A percentile compares a stretch with the other conserved stretches of the same genome.
These are phyloP conservation scores for Cantharis rustica DNA, from an alignment of 2,888 invertebrate genomes.

Conservation along the genomic window DNA sequence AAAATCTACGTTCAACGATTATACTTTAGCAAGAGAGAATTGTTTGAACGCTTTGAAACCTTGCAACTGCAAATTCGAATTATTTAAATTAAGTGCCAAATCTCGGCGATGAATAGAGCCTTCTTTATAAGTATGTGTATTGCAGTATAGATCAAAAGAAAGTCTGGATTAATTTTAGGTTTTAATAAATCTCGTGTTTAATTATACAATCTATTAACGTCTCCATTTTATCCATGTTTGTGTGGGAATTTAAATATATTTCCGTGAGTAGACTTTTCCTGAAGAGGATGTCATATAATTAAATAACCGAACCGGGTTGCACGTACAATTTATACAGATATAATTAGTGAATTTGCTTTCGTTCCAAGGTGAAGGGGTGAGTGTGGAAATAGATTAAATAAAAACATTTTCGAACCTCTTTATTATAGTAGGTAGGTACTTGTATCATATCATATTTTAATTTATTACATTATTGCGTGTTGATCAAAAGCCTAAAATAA, in stretches of 20 bases:
- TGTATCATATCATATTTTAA: background rate
- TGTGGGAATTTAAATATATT: background rate
- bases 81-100: slow-evolving; percentile 4
- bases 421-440: background rate
- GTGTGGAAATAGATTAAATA: background rate
- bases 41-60: background rate
- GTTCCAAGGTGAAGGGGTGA: background rate
- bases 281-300: background rate
- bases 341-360: background rate
- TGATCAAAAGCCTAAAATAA: background rate
- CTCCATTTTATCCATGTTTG: background rate
- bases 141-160: background rate
- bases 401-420: background rate
- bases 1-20: background rate
- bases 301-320: background rate
- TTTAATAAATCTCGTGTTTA: background rate
- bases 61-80: slow-evolving; percentile 1
- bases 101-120: background rate
- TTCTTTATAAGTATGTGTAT: background rate
- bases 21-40: background rate
- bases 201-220: background rate
- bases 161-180: background rate
- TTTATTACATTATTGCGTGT: background rate
- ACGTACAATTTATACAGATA: background rate
- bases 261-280: background rate